Percentiles rank a stretch among this genome's conserved stretches.
phyloP scores from a whole-genome alignment of 2,113 vertebrate species.

The Pterocles gutturalis region DNA sequence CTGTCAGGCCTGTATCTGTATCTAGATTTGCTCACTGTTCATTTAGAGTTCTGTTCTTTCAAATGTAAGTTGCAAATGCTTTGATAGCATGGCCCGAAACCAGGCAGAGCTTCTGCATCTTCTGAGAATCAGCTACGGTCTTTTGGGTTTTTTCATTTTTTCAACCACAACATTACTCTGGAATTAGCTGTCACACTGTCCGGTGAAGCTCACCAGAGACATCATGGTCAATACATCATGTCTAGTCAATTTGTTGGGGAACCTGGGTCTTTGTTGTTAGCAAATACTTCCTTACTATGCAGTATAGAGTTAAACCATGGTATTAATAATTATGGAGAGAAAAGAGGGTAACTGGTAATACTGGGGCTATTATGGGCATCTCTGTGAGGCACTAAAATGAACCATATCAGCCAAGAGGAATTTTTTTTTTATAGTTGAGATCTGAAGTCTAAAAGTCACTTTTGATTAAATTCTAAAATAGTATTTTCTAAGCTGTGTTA shows the following conservation, averaged over 20 bases:
- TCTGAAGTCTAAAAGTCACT: not conserved
- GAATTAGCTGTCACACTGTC: not conserved
- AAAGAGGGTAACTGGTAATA: not conserved
- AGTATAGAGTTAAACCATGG: not conserved
- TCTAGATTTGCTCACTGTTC: not conserved
- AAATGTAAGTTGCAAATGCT: not conserved
- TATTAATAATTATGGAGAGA: not conserved
- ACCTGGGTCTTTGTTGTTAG: not conserved
- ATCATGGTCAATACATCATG: not conserved
- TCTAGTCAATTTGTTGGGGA: not conserved
- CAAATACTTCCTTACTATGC: not conserved
- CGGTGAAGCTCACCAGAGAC: not conserved
- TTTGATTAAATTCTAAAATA: not conserved
- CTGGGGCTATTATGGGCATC: not conserved
- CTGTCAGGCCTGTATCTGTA: not conserved
- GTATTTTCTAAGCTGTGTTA: not conserved
- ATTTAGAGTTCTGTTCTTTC: not conserved
- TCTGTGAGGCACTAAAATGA: not conserved
- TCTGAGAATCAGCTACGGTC: not conserved
- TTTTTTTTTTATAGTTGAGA: not conserved
- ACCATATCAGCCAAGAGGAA: not conserved
- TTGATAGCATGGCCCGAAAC: not conserved
- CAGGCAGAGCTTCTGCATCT: not conserved
- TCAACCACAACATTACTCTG: not conserved
- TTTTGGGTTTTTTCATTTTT: not conserved